These are phyloP conservation scores for Dermolepida albohirtum DNA, from an alignment of 2,888 invertebrate genomes.

Conservation along the genomic window DNA sequence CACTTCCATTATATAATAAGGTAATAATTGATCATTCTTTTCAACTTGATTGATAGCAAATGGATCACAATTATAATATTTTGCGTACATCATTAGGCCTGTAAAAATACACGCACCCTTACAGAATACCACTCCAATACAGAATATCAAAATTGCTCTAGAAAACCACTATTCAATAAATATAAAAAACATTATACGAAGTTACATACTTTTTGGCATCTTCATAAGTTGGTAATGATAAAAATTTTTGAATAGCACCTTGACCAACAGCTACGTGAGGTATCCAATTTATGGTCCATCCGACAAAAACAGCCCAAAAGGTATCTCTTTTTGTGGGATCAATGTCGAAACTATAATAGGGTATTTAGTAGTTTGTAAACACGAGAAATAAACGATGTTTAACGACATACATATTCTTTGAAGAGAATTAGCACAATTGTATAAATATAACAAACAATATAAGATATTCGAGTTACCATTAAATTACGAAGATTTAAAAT, in stretches of 20 bases:
- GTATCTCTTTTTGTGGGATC: conserved; percentile 72
- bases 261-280: conserved; percentile 71
- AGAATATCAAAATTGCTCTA: conserved; percentile 33
- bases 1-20: conserved; percentile 77
- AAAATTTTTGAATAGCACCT: conserved; percentile 71
- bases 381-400: too few relatives aligned
- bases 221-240: conserved; percentile 70
- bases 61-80: conserved; percentile 75
- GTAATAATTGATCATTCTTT: conserved; percentile 70
- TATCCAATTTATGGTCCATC: conserved; percentile 66
- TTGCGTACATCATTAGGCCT: conserved; percentile 72
- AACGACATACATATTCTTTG: too few relatives aligned
- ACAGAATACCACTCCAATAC: conserved; percentile 31
- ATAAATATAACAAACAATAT: too few relatives aligned
- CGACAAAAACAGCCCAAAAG: conserved; percentile 72
- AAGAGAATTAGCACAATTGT: too few relatives aligned
- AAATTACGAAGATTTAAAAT: too few relatives aligned
- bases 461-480: too few relatives aligned
- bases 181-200: conserved; percentile 19
- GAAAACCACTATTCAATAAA: conserved; percentile 1
- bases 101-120: conserved; percentile 67
- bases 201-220: conserved; percentile 66
- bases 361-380: too few relatives aligned
- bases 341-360: conserved; percentile 69
- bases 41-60: conserved; percentile 68